Conservation (phyloP, 2,888 invertebrate genomes). For the Thereva unica region DNA sequence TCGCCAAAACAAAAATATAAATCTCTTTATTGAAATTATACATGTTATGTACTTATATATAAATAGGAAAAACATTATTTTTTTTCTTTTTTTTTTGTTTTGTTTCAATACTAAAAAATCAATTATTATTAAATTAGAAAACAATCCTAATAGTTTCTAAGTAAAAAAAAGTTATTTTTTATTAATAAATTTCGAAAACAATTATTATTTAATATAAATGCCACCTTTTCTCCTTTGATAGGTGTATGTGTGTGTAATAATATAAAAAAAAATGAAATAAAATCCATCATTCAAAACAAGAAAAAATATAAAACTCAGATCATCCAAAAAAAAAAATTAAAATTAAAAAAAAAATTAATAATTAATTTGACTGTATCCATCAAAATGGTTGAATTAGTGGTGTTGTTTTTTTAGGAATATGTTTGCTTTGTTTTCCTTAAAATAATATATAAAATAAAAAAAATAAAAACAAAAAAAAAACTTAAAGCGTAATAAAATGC, state of each 20-base stretch:
- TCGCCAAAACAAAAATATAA: too few species aligned
- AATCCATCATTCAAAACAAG: too few species aligned
- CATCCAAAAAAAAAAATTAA: slow-evolving; percentile 11
- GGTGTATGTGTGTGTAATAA: too few species aligned
- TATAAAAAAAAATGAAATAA: too few species aligned
- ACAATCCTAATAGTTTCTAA: too few species aligned
- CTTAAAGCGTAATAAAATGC: slow-evolving; percentile 50
- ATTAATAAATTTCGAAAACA: too few species aligned
- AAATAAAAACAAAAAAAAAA: slow-evolving; percentile 18
- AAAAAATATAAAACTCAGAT: background rate
- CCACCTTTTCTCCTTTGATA: too few species aligned
- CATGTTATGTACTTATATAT: too few species aligned
- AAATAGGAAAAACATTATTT: slow-evolving; percentile 1
- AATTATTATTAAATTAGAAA: background rate
- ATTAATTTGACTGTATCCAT: slow-evolving; percentile 3
- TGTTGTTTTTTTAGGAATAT: slow-evolving; percentile 20
- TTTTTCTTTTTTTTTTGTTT: slow-evolving; percentile 1
- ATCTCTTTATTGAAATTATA: too few species aligned
- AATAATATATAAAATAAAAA: slow-evolving; percentile 23
- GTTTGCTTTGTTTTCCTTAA: slow-evolving; percentile 15
- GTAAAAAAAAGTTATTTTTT: too few species aligned
- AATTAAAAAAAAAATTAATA: slow-evolving; percentile 3
- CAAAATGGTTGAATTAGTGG: slow-evolving; percentile 11
- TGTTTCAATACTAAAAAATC: slow-evolving; percentile 7
- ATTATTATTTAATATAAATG: too few species aligned